Base-by-base conservation (phyloP, 2,113 vertebrate genomes). In the Haplochromis vanheusdeni region DNA sequence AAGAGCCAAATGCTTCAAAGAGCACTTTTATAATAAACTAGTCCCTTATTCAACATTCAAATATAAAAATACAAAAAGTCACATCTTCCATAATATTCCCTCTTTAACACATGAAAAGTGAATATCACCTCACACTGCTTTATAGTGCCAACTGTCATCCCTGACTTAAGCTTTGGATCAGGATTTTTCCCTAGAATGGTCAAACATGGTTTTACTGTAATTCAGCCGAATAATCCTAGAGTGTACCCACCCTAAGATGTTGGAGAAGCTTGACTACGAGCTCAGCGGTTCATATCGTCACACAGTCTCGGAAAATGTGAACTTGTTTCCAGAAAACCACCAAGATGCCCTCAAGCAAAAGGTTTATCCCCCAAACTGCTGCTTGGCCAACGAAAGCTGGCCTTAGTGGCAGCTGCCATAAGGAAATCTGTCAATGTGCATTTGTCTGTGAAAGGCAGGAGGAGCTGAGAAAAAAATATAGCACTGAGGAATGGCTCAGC, bases 271-370 rank as follows among this genome's bases (percentile, higher is more conserved):
- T 82, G 87, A 89, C 84, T 84, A 45, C 62, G 85, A 91, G 81
- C 68, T 90, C 56, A 80, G 82, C 85, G 89, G 82, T 90, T 92
- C 85, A 89, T 89, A 92, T 88, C 80, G 89, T 89, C 89, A 86
- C 51, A 56, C 83, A 91, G 83, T 81, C 89, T 91, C 85, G 92
- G 91, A 94, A 95, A 94, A 93, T 92, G 89, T 94, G 91, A 94
- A 92, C 89, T 92, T 92, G 85, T 80, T 87, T 91, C 75, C 87
- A 91, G 12, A 92, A 93, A 94, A 92, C 82, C 86, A 88, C 90
- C 88, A 92, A 91, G 86, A 88, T 88, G 85, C 93, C 93, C 87
- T 87, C 28, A 54, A 87, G 88, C 88, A 92, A 94, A 89, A 88
- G 83, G 85, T 93, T 88, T 89, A 91, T 92, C 85, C 89, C 45